Evolutionary conservation across 2,113 vertebrate species (phyloP), one percentile per base, ranked within the genome.

Genomic region (Progne subis): DNA sequence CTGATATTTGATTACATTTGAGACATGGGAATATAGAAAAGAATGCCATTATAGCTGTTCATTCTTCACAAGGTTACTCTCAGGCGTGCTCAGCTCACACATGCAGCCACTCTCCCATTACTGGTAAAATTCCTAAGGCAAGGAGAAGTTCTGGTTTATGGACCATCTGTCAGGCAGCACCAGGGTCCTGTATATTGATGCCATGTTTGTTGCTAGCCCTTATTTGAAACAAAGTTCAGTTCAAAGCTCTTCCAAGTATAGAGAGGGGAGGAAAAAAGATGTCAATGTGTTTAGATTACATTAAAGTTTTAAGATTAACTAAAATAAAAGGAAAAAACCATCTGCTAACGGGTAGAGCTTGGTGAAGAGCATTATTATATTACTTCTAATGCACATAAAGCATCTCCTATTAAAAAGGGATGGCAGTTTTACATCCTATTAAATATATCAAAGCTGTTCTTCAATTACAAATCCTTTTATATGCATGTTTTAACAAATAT

Each of bases 381-480:
- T 97, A 97, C 91, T 95, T 94, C 83, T 98, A 98, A 98, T 98
- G 97, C 96, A 97, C 92, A 95, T 98, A 98, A 98, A 98, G 91
- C 96, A 97, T 97, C 92, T 96, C 91, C 96, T 97, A 95, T 98
- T 98, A 97, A 98, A 98, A 97, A 96, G 77, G 76, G 92, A 95
- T 96, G 94, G 90, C 96, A 97, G 97, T 96, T 98, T 97, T 98
- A 97, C 95, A 97, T 97, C 94, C 95, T 98, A 96, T 98, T 98
- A 98, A 98, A 97, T 97, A 96, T 97, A 98, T 98, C 97, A 98
- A 98, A 98, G 97, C 95, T 90, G 83, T 97, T 86, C 94, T 98
- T 98, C 98, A 97, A 98, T 98, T 97, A 97, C 97, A 97, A 97
- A 96, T 81, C 97, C 96, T 98, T 98, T 98, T 97, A 96, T 97